These are phyloP conservation scores for Megaustenia siamemsis DNA, from an alignment of 2,888 invertebrate species.

Conservation along the genomic window DNA sequence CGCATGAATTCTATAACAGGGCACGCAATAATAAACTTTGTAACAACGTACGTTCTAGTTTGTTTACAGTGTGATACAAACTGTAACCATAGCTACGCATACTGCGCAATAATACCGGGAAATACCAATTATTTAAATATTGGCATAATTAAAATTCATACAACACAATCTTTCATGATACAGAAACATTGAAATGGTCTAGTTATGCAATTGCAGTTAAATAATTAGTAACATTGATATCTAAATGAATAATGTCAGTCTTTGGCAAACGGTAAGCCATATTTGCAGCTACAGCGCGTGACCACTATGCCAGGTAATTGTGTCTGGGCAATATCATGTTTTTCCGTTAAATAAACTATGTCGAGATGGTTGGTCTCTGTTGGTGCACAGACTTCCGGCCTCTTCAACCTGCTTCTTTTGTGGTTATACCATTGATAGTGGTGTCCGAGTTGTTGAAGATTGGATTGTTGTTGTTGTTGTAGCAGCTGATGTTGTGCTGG, in stretches of 20 bases:
- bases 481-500: neutral
- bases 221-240: neutral
- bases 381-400: neutral
- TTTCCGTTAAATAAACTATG: neutral
- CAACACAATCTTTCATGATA: too few species aligned
- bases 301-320: slow-evolving; percentile 10
- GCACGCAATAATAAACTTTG: too few species aligned
- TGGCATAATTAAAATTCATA: too few species aligned
- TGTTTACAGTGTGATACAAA: too few species aligned
- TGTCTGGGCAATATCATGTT: neutral
- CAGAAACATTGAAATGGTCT: too few species aligned
- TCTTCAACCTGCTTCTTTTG: slow-evolving; percentile 11
- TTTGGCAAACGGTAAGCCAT: neutral
- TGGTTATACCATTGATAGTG: neutral
- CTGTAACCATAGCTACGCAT: too few species aligned
- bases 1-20: too few species aligned
- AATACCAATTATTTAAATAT: too few species aligned
- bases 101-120: too few species aligned
- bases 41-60: too few species aligned
- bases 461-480: neutral
- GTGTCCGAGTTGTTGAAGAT: neutral
- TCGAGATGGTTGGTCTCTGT: neutral
- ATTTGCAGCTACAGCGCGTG: slow-evolving; percentile 6
- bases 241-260: neutral
- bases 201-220: too few species aligned